Evolutionary conservation across 2,888 invertebrate species (phyloP), one percentile per base, ranked within the genome.

Genomic region (Listrodromus nycthemerus): DNA sequence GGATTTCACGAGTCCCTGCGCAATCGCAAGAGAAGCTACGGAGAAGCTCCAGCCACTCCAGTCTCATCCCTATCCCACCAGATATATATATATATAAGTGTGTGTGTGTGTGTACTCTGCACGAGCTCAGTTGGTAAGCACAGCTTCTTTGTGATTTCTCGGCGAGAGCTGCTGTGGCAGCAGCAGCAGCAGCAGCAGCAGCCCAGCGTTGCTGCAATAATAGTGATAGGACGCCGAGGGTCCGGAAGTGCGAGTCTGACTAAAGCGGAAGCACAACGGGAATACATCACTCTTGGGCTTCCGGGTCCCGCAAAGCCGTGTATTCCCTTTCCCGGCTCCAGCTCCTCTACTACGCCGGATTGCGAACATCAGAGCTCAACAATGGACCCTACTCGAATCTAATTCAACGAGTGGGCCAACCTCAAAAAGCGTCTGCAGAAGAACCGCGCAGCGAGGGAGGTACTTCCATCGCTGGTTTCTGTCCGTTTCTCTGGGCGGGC

Each of bases 341-440:
- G 45, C 83, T 74, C 24, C 45, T 82, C 33, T 37, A 48, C 79
- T 77, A 63, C 76, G 45, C 24, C 77, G 74, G 73, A 61, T 76
- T 80, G 52, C 71, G 19, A 77, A 75, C 81, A 67, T 78, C 69
- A 71, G 77, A 74, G 74, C 50, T 65, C 86, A 87, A 89, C 88
- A 90, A 90, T 89, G 81, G 87, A 52, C 69, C 84, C 85, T 87
- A 87, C 88, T 89, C 87, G 88, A 90, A 91, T 90, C 88, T 90
- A 90, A 90, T 90, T 88, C 88, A 86, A 86, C 83, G 86, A 88
- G 87, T 88, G 86, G 55, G 48, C 58, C 37, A 78, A 19, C 50
- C 61, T 41, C 52, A 48, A 10, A 73, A 58, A 58, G 30, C 58
- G 24, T 27, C 27, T 58, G 24, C 19, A 48, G 50, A 55, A 7